Conservation (phyloP, 2,113 vertebrate genomes). For the Dasypus novemcinctus region DNA sequence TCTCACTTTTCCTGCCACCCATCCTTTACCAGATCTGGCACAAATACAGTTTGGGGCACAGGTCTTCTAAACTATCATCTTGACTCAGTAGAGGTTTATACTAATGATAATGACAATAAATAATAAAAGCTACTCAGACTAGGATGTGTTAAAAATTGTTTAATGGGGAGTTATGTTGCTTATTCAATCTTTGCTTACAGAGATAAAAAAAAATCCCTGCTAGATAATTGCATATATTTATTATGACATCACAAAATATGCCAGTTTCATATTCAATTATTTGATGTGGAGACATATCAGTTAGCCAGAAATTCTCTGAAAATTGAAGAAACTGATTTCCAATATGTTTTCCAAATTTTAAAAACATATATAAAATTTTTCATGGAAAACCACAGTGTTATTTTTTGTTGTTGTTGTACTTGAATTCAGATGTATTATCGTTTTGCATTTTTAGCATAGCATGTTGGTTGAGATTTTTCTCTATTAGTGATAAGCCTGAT, state of each 20-base stretch:
- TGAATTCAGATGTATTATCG: background rate
- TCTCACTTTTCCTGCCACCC: background rate
- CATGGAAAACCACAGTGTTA: background rate
- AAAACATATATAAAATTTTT: conserved; percentile 20
- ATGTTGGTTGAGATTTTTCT: background rate
- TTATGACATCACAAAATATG: background rate
- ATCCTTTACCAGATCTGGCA: background rate
- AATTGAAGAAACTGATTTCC: conserved; percentile 14
- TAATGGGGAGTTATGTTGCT: background rate
- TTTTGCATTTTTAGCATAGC: background rate
- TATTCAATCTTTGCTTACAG: background rate
- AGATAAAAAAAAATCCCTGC: conserved; percentile 3
- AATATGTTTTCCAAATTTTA: background rate
- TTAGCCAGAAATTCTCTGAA: background rate
- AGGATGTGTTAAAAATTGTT: background rate
- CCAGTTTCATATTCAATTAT: background rate
- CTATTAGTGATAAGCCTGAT: conserved; percentile 1
- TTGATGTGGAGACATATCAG: background rate
- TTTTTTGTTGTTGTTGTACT: background rate
- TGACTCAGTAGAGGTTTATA: background rate
- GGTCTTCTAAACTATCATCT: background rate
- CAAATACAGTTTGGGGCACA: background rate
- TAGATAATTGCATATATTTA: conserved; percentile 15
- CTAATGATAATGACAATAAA: background rate
- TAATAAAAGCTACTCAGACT: background rate